phyloP scores from a whole-genome alignment of 2,113 vertebrate genomes.

The Chloropsis cyanopogon region DNA sequence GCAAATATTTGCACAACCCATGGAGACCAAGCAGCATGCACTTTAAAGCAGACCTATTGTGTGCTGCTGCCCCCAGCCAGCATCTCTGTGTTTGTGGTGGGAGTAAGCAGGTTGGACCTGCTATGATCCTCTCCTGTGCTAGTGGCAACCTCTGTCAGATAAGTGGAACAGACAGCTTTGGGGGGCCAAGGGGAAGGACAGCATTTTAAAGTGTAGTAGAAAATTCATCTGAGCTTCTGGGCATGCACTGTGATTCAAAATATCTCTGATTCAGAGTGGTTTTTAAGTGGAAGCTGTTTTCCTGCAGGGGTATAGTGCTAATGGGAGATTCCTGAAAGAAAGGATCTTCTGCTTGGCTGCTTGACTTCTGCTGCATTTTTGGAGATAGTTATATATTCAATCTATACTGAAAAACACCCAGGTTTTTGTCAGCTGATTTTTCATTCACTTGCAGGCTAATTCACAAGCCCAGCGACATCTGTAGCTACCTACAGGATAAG shows the following conservation, averaged over 20 bases:
- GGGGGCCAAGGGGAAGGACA: background rate
- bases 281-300: background rate
- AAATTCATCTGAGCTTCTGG: background rate
- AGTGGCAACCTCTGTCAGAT: background rate
- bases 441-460: background rate
- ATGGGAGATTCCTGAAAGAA: background rate
- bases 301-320: background rate
- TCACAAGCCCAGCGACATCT: background rate
- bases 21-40: background rate
- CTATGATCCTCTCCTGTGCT: accelerated
- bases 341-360: background rate
- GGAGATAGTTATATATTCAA: background rate
- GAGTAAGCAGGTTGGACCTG: background rate
- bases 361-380: background rate
- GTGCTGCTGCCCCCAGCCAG: background rate
- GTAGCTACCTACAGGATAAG: background rate
- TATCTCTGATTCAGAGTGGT: background rate
- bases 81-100: background rate
- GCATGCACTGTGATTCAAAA: background rate
- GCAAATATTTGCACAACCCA: constrained; percentile 49
- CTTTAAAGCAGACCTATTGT: background rate
- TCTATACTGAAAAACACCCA: background rate
- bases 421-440: background rate
- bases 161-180: background rate
- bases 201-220: background rate